phyloP scores from a whole-genome alignment of 2,888 invertebrate species.

The Meloe dianella region DNA sequence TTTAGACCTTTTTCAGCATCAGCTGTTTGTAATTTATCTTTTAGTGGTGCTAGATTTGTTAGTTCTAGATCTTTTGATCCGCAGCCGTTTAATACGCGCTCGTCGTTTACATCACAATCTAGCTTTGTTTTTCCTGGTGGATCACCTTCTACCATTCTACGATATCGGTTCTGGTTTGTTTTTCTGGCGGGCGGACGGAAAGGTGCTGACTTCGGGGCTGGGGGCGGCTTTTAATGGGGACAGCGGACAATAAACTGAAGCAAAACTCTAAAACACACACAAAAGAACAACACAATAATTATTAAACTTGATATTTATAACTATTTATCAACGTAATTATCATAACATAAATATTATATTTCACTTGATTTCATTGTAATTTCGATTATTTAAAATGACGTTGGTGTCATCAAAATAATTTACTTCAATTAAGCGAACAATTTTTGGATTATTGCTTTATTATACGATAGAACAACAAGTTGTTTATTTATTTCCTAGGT shows the following conservation, averaged over 20 bases:
- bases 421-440: slow-evolving; percentile 32
- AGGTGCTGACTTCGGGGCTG: slow-evolving; percentile 32
- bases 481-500: slow-evolving; percentile 18
- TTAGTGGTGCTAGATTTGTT: slow-evolving; percentile 44
- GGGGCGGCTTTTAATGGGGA: slow-evolving; percentile 55
- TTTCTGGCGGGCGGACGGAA: slow-evolving; percentile 38
- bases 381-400: not conserved
- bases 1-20: slow-evolving; percentile 69
- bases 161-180: slow-evolving; percentile 52
- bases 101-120: slow-evolving; percentile 90
- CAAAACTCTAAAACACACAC: slow-evolving; percentile 48
- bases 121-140: slow-evolving; percentile 71
- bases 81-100: slow-evolving; percentile 78
- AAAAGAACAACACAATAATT: slow-evolving; percentile 25
- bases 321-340: too few species aligned
- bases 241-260: slow-evolving; percentile 50
- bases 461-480: slow-evolving; percentile 21
- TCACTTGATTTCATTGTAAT: slow-evolving; percentile 3
- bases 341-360: not conserved
- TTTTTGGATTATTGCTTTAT: slow-evolving; percentile 26
- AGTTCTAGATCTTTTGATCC: slow-evolving; percentile 70
- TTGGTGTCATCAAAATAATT: slow-evolving; percentile 33
- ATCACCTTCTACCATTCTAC: slow-evolving; percentile 93
- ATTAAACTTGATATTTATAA: not conserved
- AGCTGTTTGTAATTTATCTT: slow-evolving; percentile 56